Percentiles rank a stretch among this genome's conserved stretches.
Evolutionary conservation across 2,797 vertebrate species (phyloP).

Genomic region (Harpagifer antarcticus): DNA sequence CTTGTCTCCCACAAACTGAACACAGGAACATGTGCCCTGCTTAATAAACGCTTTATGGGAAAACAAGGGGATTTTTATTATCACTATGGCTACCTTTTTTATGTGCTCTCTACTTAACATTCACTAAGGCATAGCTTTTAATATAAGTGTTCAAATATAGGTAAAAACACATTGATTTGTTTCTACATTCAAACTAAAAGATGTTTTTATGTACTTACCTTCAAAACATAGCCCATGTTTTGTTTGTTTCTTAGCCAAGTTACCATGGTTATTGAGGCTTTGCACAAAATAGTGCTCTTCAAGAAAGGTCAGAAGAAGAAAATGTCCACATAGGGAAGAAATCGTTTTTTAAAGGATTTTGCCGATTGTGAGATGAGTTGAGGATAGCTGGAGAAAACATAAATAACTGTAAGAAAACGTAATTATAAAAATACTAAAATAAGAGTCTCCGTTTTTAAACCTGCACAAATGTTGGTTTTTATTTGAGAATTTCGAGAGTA

Average conservation of each 20-base stretch:
- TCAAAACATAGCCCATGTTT: not conserved
- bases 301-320: conserved; percentile 3
- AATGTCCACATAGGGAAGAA: not conserved
- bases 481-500: no score
- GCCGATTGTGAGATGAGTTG: no score
- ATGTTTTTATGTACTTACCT: not conserved
- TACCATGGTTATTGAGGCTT: conserved; percentile 2
- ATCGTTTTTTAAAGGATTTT: no score
- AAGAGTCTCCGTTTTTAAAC: no score
- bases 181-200: conserved; percentile 2
- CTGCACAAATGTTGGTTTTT: no score
- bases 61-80: not conserved
- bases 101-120: conserved; percentile 8
- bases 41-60: conserved; percentile 6
- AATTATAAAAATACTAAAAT: no score
- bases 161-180: conserved; percentile 7
- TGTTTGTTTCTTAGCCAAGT: not conserved
- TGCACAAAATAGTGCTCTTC: not conserved
- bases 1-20: conserved; percentile 13
- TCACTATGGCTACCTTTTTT: not conserved
- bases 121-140: conserved; percentile 2
- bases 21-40: conserved; percentile 13
- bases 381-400: no score
- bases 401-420: no score
- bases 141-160: not conserved